Base-by-base conservation (phyloP, 2,113 vertebrate species). In the Acrocephalus arundinaceus region DNA sequence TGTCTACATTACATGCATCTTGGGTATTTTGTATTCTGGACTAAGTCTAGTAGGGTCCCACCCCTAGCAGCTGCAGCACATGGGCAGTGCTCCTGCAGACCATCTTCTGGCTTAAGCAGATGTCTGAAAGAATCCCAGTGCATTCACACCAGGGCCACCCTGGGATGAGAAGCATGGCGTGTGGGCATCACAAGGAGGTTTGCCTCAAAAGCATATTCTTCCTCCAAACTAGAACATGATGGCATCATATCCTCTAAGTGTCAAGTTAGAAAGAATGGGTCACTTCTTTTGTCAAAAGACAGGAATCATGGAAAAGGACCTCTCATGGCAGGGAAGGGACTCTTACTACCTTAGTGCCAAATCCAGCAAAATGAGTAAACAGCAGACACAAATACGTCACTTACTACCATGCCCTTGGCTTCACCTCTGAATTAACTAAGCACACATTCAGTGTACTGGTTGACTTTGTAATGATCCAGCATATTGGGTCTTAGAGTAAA, bases 221-320 rank as follows among this genome's bases (percentile, higher is more conserved):
- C 80, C 73, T 75, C 20, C 45, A 70, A 87, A 37, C 62, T 66
- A 48, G 37, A 72, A 51, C 45, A 17, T 5, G 16, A 85, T 0
- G 1, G 43, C 3, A 2, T 68, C 33, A 9, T 13, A 83, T 28
- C 15, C 57, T 54, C 0, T 3, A 54, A 55, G 23, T 5, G 1
- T 25, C 33, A 22, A 22, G 39, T 51, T 5, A 77, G 80, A 67
- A 78, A 48, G 11, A 75, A 83, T 4, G 7, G 3, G 58, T 51
- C 51, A 73, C 24, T 79, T 55, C 22, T 59, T 81, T 41, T 63
- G 65, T 49, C 35, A 49, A 31, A 89, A 31, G 66, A 67, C 39
- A 57, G 45, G 16, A 79, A 55, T 14, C 37, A 54, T 7, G 27
- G 54, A 70, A 46, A 70, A 88, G 15, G 11, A 31, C 41, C 15